Percentiles rank a stretch among this genome's conserved stretches.
phyloP scores from a whole-genome alignment of 2,888 invertebrate species.

The Amorpha juglandis region DNA sequence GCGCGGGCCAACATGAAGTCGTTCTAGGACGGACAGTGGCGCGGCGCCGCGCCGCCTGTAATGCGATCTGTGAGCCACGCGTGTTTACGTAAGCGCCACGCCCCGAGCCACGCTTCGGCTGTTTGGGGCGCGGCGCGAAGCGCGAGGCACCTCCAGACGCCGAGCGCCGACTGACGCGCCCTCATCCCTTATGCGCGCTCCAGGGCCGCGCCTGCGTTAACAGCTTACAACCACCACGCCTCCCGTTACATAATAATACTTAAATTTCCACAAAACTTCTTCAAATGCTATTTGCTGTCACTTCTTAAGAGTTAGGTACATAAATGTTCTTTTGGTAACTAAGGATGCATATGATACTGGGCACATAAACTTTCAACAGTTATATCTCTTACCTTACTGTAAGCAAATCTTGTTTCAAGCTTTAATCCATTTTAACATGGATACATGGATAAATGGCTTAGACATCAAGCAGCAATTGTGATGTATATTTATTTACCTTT shows the following conservation, averaged over 20 bases:
- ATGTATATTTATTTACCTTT: too few species aligned
- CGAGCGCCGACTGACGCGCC: constrained; percentile 81
- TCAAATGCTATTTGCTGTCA: constrained; percentile 26
- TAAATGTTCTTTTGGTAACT: neutral
- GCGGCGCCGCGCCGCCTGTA: constrained; percentile 75
- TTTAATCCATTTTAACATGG: too few species aligned
- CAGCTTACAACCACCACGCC: constrained; percentile 63
- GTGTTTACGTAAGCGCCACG: constrained; percentile 85
- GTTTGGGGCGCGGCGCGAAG: constrained; percentile 82
- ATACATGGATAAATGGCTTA: too few species aligned
- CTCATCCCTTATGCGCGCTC: constrained; percentile 55
- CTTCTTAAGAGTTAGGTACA: constrained; percentile 6
- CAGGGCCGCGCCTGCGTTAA: constrained; percentile 68
- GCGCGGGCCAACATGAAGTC: constrained; percentile 79
- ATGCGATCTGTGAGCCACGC: constrained; percentile 66
- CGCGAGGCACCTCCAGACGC: constrained; percentile 79
- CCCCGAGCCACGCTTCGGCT: constrained; percentile 82
- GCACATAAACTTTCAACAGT: too few species aligned
- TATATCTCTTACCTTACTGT: too few species aligned
- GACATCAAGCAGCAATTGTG: too few species aligned
- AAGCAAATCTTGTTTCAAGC: too few species aligned
- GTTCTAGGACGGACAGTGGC: constrained; percentile 77
- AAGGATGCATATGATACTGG: too few species aligned
- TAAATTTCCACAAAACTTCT: constrained; percentile 59
- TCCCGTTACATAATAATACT: constrained; percentile 72